Base-by-base conservation (phyloP, 2,888 invertebrate species). In the Cheilosia soror region DNA sequence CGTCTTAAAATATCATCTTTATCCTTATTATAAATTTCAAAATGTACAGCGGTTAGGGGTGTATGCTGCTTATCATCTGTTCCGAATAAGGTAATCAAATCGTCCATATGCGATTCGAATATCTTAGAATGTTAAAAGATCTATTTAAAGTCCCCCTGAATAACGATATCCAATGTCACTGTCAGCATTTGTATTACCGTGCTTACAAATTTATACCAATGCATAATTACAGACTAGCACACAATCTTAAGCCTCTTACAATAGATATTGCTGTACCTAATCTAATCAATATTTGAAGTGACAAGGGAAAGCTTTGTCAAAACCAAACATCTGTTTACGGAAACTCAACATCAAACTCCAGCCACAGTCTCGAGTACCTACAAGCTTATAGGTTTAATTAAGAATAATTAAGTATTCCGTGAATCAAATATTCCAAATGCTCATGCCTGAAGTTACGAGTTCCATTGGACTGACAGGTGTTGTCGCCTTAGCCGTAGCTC, bases 381-480 rank as follows among this genome's bases (percentile, higher is more conserved):
- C 63, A 65, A 63, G 29, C 62, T 71, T 47, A 49, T n/a, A n/a
- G 55, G 69, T 79, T 66, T 58, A 73, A 53, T 73, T 79, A 53
- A 25, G 27, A 53, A 27, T 13, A 53, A 73, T 66, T 33, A 40
- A 66, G 37, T 33, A 79, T 79, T 66, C 42, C 13, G 9, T 9
- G 20, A 60, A 72, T 65, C 40, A n/a, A 58, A 29, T 75, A 76
- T 58, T 58, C 40, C 40, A 51, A 29, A 44, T 42, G 13, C 63
- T 51, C 51, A 11, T 60, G 27, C 29, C 20, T 49, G 33, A 37
- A 62, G 20, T 27, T 29, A 51, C 58, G 31, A 53, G n/a, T 69
- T 77, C 62, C 69, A 78, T 78, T 58, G 57, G 57, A 49, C 4
- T 62, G 42, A 49, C 81, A 57, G 68, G 66, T 81, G 51, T 57